These are phyloP conservation scores for Passerina amoena DNA, from an alignment of 2,113 vertebrate genomes.

Conservation along the genomic window DNA sequence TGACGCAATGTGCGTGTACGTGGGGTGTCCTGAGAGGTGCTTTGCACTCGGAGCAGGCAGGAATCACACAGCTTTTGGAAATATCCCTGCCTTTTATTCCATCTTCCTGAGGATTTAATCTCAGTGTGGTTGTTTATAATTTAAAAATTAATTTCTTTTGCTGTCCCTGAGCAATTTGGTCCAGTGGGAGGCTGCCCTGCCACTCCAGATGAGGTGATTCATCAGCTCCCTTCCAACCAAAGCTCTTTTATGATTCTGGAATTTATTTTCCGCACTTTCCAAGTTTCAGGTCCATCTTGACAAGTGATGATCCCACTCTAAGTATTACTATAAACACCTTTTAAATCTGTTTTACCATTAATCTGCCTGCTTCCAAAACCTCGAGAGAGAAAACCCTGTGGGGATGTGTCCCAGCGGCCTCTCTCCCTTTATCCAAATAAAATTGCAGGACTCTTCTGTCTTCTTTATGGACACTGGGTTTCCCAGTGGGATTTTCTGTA, in stretches of 20 bases:
- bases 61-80: neutral
- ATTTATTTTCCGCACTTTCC: neutral
- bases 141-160: accelerated
- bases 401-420: neutral
- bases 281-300: neutral
- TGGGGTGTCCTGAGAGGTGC: neutral
- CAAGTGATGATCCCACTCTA: neutral
- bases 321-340: neutral
- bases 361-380: neutral
- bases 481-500: neutral
- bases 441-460: neutral
- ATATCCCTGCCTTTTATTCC: neutral
- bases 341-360: neutral
- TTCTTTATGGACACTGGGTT: neutral
- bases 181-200: neutral
- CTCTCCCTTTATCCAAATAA: accelerated
- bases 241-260: neutral
- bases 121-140: accelerated
- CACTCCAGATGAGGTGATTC: neutral
- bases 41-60: neutral
- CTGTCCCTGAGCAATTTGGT: neutral
- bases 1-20: neutral
- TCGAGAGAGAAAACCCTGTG: accelerated
- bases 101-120: neutral
- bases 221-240: neutral